Percentiles rank a stretch among this genome's conserved stretches.
These are phyloP conservation scores for Philhelius pedissequus DNA, from an alignment of 2,888 invertebrate genomes.

Conservation along the genomic window DNA sequence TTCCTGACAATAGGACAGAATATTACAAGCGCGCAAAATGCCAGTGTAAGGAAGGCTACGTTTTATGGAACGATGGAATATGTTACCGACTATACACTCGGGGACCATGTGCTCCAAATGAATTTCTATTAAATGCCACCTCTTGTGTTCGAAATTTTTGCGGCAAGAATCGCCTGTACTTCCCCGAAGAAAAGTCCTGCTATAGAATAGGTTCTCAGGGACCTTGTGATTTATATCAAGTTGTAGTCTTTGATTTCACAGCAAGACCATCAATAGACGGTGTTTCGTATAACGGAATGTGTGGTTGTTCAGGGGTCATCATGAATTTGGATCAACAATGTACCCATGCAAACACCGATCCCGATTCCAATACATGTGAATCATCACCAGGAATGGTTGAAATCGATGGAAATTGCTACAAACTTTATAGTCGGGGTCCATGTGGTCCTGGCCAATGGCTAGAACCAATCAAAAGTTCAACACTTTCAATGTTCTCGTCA, in stretches of 20 bases:
- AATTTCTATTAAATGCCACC: slow-evolving; percentile 85
- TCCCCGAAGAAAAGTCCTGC: slow-evolving; percentile 86
- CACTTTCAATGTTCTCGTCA: slow-evolving; percentile 21
- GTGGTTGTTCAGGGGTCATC: slow-evolving; percentile 83
- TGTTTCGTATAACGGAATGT: slow-evolving; percentile 89
- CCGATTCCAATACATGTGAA: slow-evolving; percentile 80
- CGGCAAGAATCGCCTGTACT: slow-evolving; percentile 86
- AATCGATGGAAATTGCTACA: slow-evolving; percentile 86
- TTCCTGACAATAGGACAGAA: slow-evolving; percentile 77
- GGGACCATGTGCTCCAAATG: slow-evolving; percentile 86
- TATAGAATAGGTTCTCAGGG: slow-evolving; percentile 88
- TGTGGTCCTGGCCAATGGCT: slow-evolving; percentile 87
- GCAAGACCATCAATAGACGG: slow-evolving; percentile 89
- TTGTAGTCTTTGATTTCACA: slow-evolving; percentile 90
- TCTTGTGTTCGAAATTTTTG: slow-evolving; percentile 87
- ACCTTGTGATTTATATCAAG: slow-evolving; percentile 86
- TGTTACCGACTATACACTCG: slow-evolving; percentile 90
- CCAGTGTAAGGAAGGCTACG: slow-evolving; percentile 85
- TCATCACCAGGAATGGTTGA: slow-evolving; percentile 83
- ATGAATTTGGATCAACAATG: slow-evolving; percentile 78
- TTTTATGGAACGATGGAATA: slow-evolving; percentile 83
- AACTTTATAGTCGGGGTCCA: slow-evolving; percentile 88
- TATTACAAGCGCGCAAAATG: slow-evolving; percentile 81
- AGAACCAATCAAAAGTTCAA: slow-evolving; percentile 80
- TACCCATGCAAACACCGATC: slow-evolving; percentile 70